phyloP scores from a whole-genome alignment of 2,797 vertebrate genomes.

The Gorsachius magnificus region DNA sequence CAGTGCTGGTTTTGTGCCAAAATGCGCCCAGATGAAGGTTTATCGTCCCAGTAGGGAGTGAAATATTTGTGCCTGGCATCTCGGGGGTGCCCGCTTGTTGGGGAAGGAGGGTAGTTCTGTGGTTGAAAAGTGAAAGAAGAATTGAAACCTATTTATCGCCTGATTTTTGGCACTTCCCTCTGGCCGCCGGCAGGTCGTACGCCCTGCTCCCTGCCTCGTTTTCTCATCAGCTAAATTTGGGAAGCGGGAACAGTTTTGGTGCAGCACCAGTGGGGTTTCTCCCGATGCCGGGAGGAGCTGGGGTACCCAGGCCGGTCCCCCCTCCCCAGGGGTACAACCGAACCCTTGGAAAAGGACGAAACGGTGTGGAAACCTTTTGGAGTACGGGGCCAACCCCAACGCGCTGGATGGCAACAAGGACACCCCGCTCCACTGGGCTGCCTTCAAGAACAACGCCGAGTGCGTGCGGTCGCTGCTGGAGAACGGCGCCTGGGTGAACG shows the following conservation, averaged over 20 bases:
- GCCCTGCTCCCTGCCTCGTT: fast-evolving
- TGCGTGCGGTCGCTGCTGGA: conserved; percentile 90
- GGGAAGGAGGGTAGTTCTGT: neutral
- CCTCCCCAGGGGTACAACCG: no score
- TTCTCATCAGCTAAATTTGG: no score
- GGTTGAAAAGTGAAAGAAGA: neutral
- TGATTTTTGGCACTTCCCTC: neutral
- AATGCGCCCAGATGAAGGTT: neutral
- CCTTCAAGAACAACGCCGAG: conserved; percentile 95
- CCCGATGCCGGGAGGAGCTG: no score
- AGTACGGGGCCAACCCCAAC: conserved; percentile 91
- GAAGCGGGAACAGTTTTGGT: fast-evolving
- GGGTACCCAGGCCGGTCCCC: no score
- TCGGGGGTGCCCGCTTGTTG: fast-evolving
- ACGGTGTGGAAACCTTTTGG: conserved; percentile 92
- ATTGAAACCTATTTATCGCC: fast-evolving
- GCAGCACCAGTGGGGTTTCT: no score
- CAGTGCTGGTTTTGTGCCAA: fast-evolving
- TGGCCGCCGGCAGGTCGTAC: fast-evolving
- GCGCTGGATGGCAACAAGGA: conserved; percentile 94
- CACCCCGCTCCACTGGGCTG: conserved; percentile 96
- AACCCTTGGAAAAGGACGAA: conserved; percentile 96
- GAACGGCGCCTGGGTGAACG: conserved; percentile 87
- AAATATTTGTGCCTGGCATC: neutral
- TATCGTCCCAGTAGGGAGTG: fast-evolving